Evolutionary conservation across 2,113 vertebrate genomes (phyloP), one percentile per base, ranked within the genome.

Genomic region (Engraulis encrasicolus): DNA sequence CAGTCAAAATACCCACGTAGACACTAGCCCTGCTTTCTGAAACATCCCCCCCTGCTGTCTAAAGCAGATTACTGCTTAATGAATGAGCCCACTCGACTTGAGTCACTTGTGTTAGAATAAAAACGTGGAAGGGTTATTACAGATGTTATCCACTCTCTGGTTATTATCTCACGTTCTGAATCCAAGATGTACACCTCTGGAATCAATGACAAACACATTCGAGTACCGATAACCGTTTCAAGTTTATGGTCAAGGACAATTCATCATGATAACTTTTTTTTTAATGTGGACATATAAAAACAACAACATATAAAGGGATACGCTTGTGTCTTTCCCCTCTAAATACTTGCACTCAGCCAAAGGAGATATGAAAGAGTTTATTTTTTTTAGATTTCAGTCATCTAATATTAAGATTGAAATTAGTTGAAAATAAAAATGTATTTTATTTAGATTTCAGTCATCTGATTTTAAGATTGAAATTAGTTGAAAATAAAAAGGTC

Each of bases 161-260:
- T n/a, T n/a, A n/a, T n/a, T n/a, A n/a, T n/a, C n/a, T n/a, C n/a
- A n/a, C n/a, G n/a, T n/a, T n/a, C n/a, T n/a, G n/a, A n/a, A n/a
- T n/a, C n/a, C n/a, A n/a, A n/a, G n/a, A n/a, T n/a, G 31, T 27
- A 66, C n/a, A n/a, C n/a, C 40, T 45, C 31, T 36, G 49, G 31
- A 74, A 61, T 79, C 27, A 78, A 54, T n/a, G 45, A 34, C 74
- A 20, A 23, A 61, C 37, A 71, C 40, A n/a, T 80, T 77, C 49
- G 20, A 77, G 85, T 88, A 88, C 83, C 84, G 82, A 85, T 86
- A 83, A 83, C 80, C 84, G 50, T 86, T n/a, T 88, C 86, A 89
- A 88, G 81, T 83, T 78, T 40, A 52, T 80, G 38, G 38, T 23
- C 34, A 31, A 78, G 79, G 66, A 83, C 52, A 78, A 85, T 12